Percentiles rank a stretch among this genome's conserved stretches.
Evolutionary conservation across 2,888 invertebrate genomes (phyloP).

Genomic region (Harmothoe impar): DNA sequence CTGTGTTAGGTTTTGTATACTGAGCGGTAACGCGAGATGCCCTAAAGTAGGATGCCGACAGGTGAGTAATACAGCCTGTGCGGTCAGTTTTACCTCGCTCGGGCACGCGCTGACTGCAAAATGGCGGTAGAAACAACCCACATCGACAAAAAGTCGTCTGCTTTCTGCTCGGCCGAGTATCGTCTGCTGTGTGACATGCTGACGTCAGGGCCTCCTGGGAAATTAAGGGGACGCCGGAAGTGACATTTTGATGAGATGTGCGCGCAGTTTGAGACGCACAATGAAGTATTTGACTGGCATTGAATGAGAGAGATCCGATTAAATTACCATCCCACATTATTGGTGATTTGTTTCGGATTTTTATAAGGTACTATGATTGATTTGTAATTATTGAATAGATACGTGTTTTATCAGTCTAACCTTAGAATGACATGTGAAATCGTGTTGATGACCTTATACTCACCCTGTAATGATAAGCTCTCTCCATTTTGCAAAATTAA

Average conservation of each 20-base stretch:
- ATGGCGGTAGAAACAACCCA: neutral
- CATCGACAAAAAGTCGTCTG: neutral
- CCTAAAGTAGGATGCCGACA: neutral
- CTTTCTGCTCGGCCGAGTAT: conserved; percentile 11
- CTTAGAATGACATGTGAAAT: too few species aligned
- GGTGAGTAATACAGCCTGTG: neutral
- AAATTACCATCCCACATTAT: neutral
- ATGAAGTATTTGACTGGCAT: conserved; percentile 29
- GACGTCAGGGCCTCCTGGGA: conserved; percentile 6
- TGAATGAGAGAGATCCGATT: neutral
- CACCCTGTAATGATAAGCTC: too few species aligned
- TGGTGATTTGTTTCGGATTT: conserved; percentile 10
- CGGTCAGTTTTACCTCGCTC: neutral
- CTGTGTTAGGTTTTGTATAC: too few species aligned
- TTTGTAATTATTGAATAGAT: too few species aligned
- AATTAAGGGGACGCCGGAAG: neutral
- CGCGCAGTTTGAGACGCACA: neutral
- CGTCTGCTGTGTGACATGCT: conserved; percentile 3
- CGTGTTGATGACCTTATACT: too few species aligned
- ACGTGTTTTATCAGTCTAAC: too few species aligned
- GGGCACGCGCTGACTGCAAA: neutral
- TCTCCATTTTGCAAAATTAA: too few species aligned
- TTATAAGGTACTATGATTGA: neutral
- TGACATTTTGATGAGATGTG: neutral
- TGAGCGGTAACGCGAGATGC: too few species aligned